phyloP scores from a whole-genome alignment of 2,888 invertebrate genomes.

The Eumerus sabulonum region DNA sequence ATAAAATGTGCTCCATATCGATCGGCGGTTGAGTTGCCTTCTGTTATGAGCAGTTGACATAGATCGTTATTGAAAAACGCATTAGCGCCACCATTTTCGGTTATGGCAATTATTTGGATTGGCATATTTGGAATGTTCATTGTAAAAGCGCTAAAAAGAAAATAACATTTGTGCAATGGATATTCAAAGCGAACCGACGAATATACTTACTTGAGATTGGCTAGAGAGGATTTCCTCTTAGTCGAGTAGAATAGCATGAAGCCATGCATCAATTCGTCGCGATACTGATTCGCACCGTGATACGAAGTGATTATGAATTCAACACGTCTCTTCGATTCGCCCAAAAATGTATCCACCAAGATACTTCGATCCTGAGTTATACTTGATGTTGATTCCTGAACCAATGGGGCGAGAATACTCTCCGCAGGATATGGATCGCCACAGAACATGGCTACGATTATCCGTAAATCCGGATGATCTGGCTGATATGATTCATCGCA shows the following conservation, averaged over 20 bases:
- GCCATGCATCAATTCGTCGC: constrained; percentile 95
- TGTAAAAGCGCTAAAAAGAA: constrained; percentile 87
- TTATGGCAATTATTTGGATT: constrained; percentile 95
- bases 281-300: constrained; percentile 94
- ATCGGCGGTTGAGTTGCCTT: constrained; percentile 95
- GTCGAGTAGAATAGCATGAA: constrained; percentile 97
- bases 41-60: constrained; percentile 93
- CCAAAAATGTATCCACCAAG: constrained; percentile 94
- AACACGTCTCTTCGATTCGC: constrained; percentile 92
- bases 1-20: constrained; percentile 94
- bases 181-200: neutral
- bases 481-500: constrained; percentile 77
- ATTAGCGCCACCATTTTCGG: constrained; percentile 92
- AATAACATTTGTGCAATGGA: neutral
- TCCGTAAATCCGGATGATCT: constrained; percentile 81
- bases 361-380: constrained; percentile 86
- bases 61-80: constrained; percentile 94
- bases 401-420: constrained; percentile 91
- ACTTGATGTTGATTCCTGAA: constrained; percentile 89
- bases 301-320: constrained; percentile 96
- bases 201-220: constrained; percentile 88
- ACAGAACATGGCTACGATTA: constrained; percentile 97
- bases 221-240: constrained; percentile 95
- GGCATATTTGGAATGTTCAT: constrained; percentile 95
- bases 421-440: constrained; percentile 96